Conservation (phyloP, 2,113 vertebrate species). For the Oxyura jamaicensis region DNA sequence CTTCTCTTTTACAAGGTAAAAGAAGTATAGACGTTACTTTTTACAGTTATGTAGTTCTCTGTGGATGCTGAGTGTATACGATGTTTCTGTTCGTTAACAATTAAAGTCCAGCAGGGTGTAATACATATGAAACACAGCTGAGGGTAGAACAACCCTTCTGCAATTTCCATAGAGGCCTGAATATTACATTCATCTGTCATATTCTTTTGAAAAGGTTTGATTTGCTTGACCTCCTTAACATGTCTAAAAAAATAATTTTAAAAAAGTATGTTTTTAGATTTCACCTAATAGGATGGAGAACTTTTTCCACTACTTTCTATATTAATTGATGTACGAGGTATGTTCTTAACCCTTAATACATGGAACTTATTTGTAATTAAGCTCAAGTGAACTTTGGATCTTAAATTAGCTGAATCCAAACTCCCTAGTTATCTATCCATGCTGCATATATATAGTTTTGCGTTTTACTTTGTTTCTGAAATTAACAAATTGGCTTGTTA, state of each 20-base stretch:
- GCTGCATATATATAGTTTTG: neutral
- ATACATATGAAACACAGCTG: neutral
- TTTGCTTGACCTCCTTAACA: neutral
- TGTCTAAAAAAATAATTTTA: neutral
- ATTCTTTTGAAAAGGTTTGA: neutral
- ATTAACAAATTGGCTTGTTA: neutral
- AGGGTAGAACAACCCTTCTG: neutral
- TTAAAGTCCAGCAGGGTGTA: neutral
- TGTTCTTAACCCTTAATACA: neutral
- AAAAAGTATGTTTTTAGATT: neutral
- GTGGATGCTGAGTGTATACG: neutral
- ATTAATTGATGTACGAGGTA: neutral
- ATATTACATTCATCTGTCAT: neutral
- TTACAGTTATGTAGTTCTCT: neutral
- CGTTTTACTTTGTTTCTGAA: neutral
- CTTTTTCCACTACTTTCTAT: neutral
- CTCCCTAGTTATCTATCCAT: neutral
- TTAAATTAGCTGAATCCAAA: neutral
- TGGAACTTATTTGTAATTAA: neutral
- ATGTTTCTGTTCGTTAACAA: neutral
- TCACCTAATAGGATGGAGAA: neutral
- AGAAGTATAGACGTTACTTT: neutral
- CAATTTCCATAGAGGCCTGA: neutral
- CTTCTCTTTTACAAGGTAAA: conserved; percentile 93
- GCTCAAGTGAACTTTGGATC: accelerated